Conservation (phyloP, 2,797 vertebrate genomes). For the Heliangelus exortis region DNA sequence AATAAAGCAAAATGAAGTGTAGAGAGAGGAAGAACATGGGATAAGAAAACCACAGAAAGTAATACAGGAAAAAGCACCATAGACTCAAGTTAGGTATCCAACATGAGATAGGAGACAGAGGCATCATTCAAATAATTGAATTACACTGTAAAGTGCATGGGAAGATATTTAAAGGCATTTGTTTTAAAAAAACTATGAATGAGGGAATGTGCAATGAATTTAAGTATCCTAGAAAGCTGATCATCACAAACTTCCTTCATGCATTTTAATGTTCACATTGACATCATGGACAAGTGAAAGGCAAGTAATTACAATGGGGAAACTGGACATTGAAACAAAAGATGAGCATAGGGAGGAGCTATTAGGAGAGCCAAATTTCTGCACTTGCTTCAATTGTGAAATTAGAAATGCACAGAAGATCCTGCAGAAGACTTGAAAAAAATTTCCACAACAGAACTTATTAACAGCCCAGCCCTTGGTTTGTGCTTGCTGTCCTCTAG, state of each 20-base stretch:
- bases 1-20: neutral
- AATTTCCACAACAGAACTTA: neutral
- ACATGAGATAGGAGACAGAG: neutral
- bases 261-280: neutral
- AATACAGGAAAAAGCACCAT: neutral
- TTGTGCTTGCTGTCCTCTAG: neutral
- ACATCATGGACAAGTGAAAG: neutral
- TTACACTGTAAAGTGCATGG: neutral
- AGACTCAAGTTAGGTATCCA: neutral
- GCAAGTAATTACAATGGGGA: neutral
- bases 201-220: neutral
- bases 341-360: neutral
- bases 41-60: neutral
- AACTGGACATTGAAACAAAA: neutral
- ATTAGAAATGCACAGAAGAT: neutral
- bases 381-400: neutral
- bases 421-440: neutral
- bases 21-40: neutral
- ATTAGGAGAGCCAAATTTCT: neutral
- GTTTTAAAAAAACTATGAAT: neutral
- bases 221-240: neutral
- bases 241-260: neutral
- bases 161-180: neutral
- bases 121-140: neutral
- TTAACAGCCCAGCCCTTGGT: neutral